Evolutionary conservation across 2,797 vertebrate species (phyloP), one percentile per base, ranked within the genome.

Genomic region (Pterois miles): DNA sequence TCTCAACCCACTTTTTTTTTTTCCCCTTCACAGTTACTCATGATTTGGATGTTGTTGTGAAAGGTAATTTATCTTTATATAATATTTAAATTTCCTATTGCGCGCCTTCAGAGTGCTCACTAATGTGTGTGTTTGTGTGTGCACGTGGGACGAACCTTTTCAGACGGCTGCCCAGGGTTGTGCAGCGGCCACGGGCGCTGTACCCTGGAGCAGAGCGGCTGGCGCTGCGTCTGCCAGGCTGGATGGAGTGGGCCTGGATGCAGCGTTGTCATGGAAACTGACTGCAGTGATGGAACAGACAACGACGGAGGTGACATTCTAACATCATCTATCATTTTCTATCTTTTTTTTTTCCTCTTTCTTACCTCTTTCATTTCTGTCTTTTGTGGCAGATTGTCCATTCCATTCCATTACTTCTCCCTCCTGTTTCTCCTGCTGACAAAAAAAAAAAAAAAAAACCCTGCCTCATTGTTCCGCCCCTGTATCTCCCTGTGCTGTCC

Each of bases 231-330:
- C 78, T 99, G 98, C 92, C 98, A 99, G 89, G 95, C 97, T 64
- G 98, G 98, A 91, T 99, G 98, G 98, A 99, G 97, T 80, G 98
- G 98, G 80, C 94, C 95, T 0, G 98, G 98, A 82, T 99, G 98
- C 92, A 98, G 96, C 31, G 88, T 99, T 87, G 96, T 99, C 95
- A 99, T 99, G 98, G 98, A 99, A 95, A 99, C 98, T 94, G 95
- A 97, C 93, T 99, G 98, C 93, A 96, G 96, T 82, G 98, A 99
- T 94, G 97, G 95, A 94, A 92, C 96, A 88, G 98, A 99, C 94
- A 99, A 99, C 69, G 98, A 99, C 86, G 97, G 96, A 96, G 98
- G 98, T 99, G 92, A 94, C 90, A 91, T 90, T 92, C 91, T 88
- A 88, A 71, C 84, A 78, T 86, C 87, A 82, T 92, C 90, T 91